Percentiles rank a stretch among this genome's conserved stretches.
Conservation (phyloP, 2,888 invertebrate genomes). For the Gnatocerus cornutus region DNA sequence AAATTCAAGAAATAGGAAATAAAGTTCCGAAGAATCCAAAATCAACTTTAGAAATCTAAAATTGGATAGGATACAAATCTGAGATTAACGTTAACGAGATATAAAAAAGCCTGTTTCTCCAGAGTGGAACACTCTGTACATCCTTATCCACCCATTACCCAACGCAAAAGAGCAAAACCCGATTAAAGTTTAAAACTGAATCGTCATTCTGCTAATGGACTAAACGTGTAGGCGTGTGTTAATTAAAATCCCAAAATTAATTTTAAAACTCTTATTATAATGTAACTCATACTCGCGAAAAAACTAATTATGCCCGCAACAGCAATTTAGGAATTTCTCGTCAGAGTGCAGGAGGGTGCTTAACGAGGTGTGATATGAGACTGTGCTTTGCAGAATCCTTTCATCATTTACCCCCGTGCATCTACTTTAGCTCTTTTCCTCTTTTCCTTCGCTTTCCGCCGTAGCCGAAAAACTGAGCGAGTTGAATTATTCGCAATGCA, state of each 20-base stretch:
- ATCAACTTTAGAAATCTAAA: too few relatives aligned
- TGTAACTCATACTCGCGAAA: constrained; percentile 52
- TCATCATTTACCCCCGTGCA: constrained; percentile 45
- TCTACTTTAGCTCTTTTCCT: constrained; percentile 21
- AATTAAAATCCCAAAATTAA: constrained; percentile 30
- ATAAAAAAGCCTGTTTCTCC: too few relatives aligned
- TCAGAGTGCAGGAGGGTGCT: constrained; percentile 50
- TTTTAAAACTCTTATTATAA: constrained; percentile 47
- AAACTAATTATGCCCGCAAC: constrained; percentile 58
- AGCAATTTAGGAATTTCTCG: constrained; percentile 55
- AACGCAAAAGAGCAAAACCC: neutral
- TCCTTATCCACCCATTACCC: too few relatives aligned
- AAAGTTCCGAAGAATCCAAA: too few relatives aligned
- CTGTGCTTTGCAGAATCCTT: constrained; percentile 52
- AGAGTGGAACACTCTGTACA: too few relatives aligned
- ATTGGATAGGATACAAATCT: too few relatives aligned
- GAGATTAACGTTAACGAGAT: too few relatives aligned
- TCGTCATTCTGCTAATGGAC: constrained; percentile 4
- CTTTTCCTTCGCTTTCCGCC: neutral
- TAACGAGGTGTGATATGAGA: constrained; percentile 51
- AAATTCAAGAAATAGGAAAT: too few relatives aligned
- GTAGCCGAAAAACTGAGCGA: constrained; percentile 23
- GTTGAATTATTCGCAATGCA: constrained; percentile 39
- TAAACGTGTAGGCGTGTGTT: constrained; percentile 27
- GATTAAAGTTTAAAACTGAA: constrained; percentile 17